A percentile compares a stretch with the other conserved stretches of the same genome.
These are phyloP conservation scores for Mythimna ferrago DNA, from an alignment of 2,888 invertebrate genomes.

Conservation along the genomic window DNA sequence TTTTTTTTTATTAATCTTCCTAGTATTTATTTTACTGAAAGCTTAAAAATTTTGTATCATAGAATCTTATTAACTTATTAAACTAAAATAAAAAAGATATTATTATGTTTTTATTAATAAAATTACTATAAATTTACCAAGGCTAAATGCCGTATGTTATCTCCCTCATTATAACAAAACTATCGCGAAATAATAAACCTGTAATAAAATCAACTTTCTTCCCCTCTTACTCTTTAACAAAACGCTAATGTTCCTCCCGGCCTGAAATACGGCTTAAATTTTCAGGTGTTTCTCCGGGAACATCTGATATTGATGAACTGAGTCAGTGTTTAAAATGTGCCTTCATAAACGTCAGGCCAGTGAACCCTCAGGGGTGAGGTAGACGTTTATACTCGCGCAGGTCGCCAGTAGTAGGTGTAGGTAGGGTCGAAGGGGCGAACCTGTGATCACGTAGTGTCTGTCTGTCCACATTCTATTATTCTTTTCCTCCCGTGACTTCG, in stretches of 20 bases:
- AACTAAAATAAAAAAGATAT: too few species aligned
- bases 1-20: neutral
- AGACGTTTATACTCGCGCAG: slow-evolving; percentile 41
- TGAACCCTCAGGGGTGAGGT: slow-evolving; percentile 50
- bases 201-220: slow-evolving; percentile 26
- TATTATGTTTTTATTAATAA: too few species aligned
- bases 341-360: slow-evolving; percentile 43
- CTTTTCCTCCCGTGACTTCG: slow-evolving; percentile 49
- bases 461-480: slow-evolving; percentile 12
- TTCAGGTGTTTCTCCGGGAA: slow-evolving; percentile 56
- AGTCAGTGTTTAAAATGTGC: slow-evolving; percentile 62
- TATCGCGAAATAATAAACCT: slow-evolving; percentile 30
- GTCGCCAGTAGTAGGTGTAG: slow-evolving; percentile 44
- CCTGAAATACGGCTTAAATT: slow-evolving; percentile 57
- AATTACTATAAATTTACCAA: too few species aligned
- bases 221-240: slow-evolving; percentile 7
- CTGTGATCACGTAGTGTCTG: slow-evolving; percentile 39
- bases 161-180: neutral
- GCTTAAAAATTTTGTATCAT: too few species aligned
- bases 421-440: slow-evolving; percentile 27
- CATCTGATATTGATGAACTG: slow-evolving; percentile 49
- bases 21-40: neutral
- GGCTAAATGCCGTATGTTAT: too few species aligned
- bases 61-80: too few species aligned
- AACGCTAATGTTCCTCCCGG: slow-evolving; percentile 45